Conservation (phyloP, 2,888 invertebrate genomes). For the Lysandra coridon region DNA sequence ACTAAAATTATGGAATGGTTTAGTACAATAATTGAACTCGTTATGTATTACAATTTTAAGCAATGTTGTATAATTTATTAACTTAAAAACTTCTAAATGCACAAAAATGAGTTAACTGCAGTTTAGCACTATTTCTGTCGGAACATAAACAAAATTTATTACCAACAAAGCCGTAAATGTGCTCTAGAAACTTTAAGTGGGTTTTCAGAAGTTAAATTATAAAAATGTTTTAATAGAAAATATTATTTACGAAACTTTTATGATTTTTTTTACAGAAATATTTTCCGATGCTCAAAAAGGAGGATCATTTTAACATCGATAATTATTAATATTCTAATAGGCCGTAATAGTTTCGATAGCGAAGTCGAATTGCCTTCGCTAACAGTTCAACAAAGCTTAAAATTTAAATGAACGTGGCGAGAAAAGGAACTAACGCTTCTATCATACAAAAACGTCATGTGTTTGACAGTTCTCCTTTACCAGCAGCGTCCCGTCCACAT, state of each 20-base stretch:
- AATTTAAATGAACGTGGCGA: too few relatives aligned
- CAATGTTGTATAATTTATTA: not conserved
- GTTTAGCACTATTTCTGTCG: not conserved
- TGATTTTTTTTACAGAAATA: too few relatives aligned
- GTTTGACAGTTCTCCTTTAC: too few relatives aligned
- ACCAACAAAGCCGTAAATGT: not conserved
- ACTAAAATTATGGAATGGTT: slow-evolving; percentile 1
- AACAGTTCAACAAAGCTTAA: too few relatives aligned
- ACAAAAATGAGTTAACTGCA: slow-evolving; percentile 2
- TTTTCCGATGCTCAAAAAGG: too few relatives aligned
- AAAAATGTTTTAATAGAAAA: not conserved
- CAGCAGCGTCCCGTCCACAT: too few relatives aligned
- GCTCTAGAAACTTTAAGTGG: not conserved
- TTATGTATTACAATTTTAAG: not conserved
- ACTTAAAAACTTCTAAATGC: not conserved
- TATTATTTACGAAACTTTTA: not conserved
- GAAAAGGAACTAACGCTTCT: too few relatives aligned
- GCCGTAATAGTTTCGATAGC: too few relatives aligned
- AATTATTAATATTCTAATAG: too few relatives aligned
- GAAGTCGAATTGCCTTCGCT: too few relatives aligned
- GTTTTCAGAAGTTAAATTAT: not conserved
- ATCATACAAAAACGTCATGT: too few relatives aligned
- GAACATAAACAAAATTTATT: slow-evolving; percentile 7
- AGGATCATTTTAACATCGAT: too few relatives aligned
- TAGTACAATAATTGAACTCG: not conserved